Evolutionary conservation across 2,113 vertebrate genomes (phyloP), one percentile per base, ranked within the genome.

Genomic region (Poecilia latipinna): DNA sequence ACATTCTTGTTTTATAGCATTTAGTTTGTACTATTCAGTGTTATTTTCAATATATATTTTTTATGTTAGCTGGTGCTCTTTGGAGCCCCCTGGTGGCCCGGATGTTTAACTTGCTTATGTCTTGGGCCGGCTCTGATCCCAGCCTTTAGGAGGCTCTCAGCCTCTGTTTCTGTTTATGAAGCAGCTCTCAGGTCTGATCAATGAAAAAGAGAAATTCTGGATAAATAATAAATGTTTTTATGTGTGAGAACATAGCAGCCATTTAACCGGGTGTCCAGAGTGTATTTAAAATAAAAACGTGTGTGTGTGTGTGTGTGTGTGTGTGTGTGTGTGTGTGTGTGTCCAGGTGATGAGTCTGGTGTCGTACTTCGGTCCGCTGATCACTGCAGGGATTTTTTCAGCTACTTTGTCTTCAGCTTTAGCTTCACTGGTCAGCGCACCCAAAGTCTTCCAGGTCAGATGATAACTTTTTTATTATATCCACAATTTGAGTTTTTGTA

Each of bases 351-450:
- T 99, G 98, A 96, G 96, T 89, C 94, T 97, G 95, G 97, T 98
- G 42, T 98, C 98, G 0, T 96, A 92, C 78, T 99, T 99, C 86
- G 96, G 96, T 60, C 98, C 98, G 12, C 90, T 99, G 61, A 98
- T 99, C 92, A 93, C 96, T 37, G 98, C 98, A 22, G 98, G 98
- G 60, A 98, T 99, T 67, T 99, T 99, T 82, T 99, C 98, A 19
- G 98, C 98, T 26, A 99, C 98, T 0, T 90, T 99, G 61, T 99
- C 98, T 1, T 99, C 98, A 26, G 98, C 98, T 62, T 91, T 99
- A 86, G 98, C 98, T 22, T 99, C 98, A 12, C 92, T 99, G 77
- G 97, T 99, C 93, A 98, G 97, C 78, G 98, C 98, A 4, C 98
- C 97, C 29, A 99, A 99, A 93, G 96, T 99, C 75, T 99, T 99